Base-by-base conservation (phyloP, 2,797 vertebrate species). In the Tadarida brasiliensis region DNA sequence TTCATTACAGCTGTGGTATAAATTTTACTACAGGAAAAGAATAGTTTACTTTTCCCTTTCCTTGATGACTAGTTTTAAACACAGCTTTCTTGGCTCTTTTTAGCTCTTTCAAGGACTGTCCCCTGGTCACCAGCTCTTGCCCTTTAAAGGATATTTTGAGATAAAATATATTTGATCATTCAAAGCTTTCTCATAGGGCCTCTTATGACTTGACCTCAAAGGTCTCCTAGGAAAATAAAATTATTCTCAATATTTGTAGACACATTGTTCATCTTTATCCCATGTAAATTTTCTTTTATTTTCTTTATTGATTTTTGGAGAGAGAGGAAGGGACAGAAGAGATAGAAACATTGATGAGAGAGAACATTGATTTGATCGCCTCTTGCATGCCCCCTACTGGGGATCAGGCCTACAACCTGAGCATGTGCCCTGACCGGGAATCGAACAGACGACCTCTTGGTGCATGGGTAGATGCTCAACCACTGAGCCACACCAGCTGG, bases 81-180 rank as follows among this genome's bases (percentile, higher is more conserved):
- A 33, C 1, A 65, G 4, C 9, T 71, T 11, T 63, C 28, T 51
- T 59, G 11, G 19, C 16, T 47, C 33, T 87, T 70, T 47, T 20
- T 11, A 39, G 6, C 8, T 49, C 15, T 63, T 87, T 77, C 39
- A 33, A 83, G 54, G 22, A 30, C 35, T 83, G 11, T 83, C 11
- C 87, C 30, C 71, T 87, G 47, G 70, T 77, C n/a, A 71, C 19
- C 61, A 57, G 30, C 35, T 65, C 87, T 91, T 94, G 63, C 16
- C 83, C 77, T 96, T 87, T 87, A 76, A 87, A 51, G 24, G 77
- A 87, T 39, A 19, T 35, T 91, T 76, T 82, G 33, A 76, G 57
- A 70, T 86, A 33, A 87, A 76, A 51, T 86, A 44, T 33, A 67
- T 44, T 90, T 83, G 33, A 63, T 91, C 54, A 83, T 91, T 44